These are phyloP conservation scores for Dolichomitus sp. DNA, from an alignment of 2,888 invertebrate species.

Conservation along the genomic window DNA sequence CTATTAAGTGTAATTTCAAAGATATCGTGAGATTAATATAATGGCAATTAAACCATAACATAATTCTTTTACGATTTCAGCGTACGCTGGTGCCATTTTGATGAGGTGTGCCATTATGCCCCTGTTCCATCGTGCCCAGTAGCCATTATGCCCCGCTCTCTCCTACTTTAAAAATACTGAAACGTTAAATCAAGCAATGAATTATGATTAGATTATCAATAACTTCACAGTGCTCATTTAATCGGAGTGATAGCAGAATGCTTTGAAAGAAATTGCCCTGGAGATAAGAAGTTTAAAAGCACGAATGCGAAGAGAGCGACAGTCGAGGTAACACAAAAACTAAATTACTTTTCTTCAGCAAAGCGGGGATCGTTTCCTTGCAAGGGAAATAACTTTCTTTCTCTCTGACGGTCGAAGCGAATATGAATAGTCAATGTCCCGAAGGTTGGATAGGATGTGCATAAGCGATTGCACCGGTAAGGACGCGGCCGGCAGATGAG, in stretches of 20 bases:
- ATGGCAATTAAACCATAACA: no score
- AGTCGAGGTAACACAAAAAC: slow-evolving; percentile 29
- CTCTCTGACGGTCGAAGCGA: slow-evolving; percentile 52
- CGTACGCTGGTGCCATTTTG: no score
- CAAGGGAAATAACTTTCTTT: slow-evolving; percentile 38
- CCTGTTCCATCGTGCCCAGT: no score
- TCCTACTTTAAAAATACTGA: not conserved
- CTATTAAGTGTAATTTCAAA: no score
- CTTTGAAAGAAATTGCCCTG: slow-evolving; percentile 21
- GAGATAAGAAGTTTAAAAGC: slow-evolving; percentile 32
- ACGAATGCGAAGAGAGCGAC: slow-evolving; percentile 6
- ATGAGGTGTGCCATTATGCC: no score
- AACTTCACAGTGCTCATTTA: not conserved
- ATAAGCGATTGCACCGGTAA: slow-evolving; percentile 39
- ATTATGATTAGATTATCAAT: not conserved
- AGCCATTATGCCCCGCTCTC: no score
- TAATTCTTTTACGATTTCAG: no score
- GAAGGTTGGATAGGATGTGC: slow-evolving; percentile 20
- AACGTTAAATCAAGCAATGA: not conserved
- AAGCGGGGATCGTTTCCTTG: slow-evolving; percentile 1
- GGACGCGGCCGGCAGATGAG: not conserved
- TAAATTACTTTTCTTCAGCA: slow-evolving; percentile 44
- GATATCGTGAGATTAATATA: no score
- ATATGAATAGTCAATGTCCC: slow-evolving; percentile 73
- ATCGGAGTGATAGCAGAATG: slow-evolving; percentile 41